phyloP scores from a whole-genome alignment of 1,140 invertebrate species.

The Homarus americanus region DNA sequence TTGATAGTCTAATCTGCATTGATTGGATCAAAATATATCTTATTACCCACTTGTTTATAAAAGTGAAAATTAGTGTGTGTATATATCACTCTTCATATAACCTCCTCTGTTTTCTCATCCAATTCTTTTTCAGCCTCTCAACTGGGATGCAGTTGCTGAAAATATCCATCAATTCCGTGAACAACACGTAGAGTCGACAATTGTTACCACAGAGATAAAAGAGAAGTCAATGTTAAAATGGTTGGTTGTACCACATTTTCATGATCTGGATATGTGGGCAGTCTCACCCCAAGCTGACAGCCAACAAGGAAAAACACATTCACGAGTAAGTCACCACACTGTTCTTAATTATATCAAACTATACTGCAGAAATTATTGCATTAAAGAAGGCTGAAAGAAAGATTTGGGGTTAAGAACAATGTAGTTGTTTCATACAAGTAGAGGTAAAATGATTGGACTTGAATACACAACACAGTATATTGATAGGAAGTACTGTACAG shows the following conservation, averaged over 20 bases:
- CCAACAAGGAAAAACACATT: background rate
- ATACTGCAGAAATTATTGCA: no score
- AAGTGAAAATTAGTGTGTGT: no score
- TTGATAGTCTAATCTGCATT: no score
- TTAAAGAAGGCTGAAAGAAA: no score
- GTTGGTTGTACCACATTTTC: background rate
- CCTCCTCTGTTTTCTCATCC: background rate
- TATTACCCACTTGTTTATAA: no score
- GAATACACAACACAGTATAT: no score
- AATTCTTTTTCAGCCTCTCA: background rate
- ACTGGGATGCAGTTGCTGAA: background rate
- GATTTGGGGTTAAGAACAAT: no score
- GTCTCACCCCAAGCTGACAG: background rate
- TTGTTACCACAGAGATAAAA: background rate
- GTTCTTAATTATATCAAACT: background rate
- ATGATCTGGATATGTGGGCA: background rate
- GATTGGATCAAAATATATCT: no score
- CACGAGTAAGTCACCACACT: background rate
- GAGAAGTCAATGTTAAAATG: constrained; percentile 8
- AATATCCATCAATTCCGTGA: background rate
- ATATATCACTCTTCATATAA: background rate
- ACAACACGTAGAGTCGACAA: background rate
- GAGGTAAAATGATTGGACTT: no score
- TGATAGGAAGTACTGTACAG: no score
- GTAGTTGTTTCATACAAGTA: no score